A percentile compares a stretch with the other conserved stretches of the same genome.
These are phyloP conservation scores for Caenorhabditis briggsae DNA, from an alignment of 1,140 invertebrate species.

Conservation along the genomic window DNA sequence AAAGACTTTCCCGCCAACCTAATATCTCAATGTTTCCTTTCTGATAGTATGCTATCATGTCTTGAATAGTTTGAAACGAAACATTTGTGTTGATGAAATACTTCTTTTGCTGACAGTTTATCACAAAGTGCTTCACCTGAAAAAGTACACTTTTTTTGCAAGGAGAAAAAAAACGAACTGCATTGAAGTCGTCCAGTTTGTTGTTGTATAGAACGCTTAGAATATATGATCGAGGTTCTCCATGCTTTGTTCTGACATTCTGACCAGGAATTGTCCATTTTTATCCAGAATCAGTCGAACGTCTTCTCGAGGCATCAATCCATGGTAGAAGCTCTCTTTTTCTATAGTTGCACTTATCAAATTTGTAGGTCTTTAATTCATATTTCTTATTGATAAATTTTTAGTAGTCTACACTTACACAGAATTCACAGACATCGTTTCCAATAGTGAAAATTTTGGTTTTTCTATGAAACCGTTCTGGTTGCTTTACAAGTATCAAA, in stretches of 20 bases:
- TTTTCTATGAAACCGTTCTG: background rate
- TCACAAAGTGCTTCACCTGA: conserved; percentile 62
- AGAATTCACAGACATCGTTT: background rate
- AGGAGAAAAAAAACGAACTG: background rate
- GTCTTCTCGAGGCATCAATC: conserved; percentile 63
- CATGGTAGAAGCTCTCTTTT: conserved; percentile 61
- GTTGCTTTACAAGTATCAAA: no score
- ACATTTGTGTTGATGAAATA: conserved; percentile 62
- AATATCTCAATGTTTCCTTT: conserved; percentile 1
- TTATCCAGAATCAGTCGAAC: conserved; percentile 43
- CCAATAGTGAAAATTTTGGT: conserved; percentile 17
- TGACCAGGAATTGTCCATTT: conserved; percentile 60
- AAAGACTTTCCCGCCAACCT: no score
- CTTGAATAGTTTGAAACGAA: conserved; percentile 49
- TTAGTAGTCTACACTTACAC: background rate
- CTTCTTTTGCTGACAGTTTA: background rate
- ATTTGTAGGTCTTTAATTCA: background rate
- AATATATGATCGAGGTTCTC: conserved; percentile 48
- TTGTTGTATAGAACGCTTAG: conserved; percentile 60
- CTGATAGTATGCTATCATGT: conserved; percentile 57
- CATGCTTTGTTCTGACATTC: conserved; percentile 54
- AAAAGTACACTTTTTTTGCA: background rate
- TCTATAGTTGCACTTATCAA: background rate
- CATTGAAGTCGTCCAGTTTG: conserved; percentile 27
- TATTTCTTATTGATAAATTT: background rate